Evolutionary conservation across 2,888 invertebrate genomes (phyloP).

Genomic region (Amphipoea lucens): DNA sequence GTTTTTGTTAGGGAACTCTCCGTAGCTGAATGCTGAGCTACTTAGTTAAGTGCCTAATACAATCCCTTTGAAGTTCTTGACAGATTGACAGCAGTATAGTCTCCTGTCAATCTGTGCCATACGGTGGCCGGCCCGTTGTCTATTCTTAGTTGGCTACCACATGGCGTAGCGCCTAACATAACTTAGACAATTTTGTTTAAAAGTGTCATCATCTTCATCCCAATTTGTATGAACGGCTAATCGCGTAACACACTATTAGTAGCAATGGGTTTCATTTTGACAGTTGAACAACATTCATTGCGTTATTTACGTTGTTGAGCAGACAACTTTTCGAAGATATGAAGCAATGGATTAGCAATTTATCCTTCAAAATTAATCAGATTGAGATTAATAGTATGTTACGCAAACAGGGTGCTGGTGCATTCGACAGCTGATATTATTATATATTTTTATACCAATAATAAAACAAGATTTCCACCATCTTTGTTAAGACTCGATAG

Average conservation of each 20-base stretch:
- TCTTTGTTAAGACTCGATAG: slow-evolving; percentile 4
- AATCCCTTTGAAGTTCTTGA: slow-evolving; percentile 30
- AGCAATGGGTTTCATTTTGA: too few species aligned
- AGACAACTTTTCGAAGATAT: too few species aligned
- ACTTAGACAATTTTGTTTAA: neutral
- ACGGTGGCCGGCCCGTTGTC: neutral
- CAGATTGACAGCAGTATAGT: slow-evolving; percentile 26
- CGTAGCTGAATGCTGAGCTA: neutral
- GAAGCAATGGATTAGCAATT: too few species aligned
- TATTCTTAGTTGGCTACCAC: slow-evolving; percentile 28
- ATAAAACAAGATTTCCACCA: slow-evolving; percentile 16
- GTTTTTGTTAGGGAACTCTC: neutral
- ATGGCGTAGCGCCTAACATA: neutral
- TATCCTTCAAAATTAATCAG: too few species aligned
- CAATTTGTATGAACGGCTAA: neutral
- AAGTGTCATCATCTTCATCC: neutral
- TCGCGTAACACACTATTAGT: too few species aligned
- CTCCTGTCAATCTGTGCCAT: slow-evolving; percentile 35
- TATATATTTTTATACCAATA: slow-evolving; percentile 1
- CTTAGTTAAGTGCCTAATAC: neutral
- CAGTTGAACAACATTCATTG: too few species aligned
- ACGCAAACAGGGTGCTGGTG: too few species aligned
- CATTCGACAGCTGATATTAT: neutral
- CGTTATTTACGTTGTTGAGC: too few species aligned
- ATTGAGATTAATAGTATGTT: too few species aligned